Evolutionary conservation across 2,113 vertebrate genomes (phyloP).

Genomic region (Rhodinocichla rosea): DNA sequence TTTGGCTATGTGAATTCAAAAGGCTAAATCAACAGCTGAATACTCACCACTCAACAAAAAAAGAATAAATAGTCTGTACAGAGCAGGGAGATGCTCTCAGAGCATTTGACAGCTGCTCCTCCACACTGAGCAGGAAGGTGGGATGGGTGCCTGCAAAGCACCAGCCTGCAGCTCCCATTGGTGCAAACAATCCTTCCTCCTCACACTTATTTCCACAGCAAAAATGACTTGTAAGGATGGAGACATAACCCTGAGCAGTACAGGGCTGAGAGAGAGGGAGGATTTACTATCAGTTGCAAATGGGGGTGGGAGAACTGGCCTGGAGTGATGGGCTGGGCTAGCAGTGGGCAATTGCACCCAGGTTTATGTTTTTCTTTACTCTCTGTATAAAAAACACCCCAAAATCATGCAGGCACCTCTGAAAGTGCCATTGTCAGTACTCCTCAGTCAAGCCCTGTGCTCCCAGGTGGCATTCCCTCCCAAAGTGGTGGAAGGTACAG

Average conservation of each 20-base stretch:
- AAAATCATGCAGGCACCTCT: background rate
- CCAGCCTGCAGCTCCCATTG: background rate
- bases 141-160: background rate
- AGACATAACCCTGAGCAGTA: background rate
- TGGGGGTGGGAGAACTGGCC: accelerated
- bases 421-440: background rate
- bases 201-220: background rate
- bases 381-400: background rate
- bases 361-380: background rate
- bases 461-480: accelerated
- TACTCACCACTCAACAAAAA: background rate
- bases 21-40: background rate
- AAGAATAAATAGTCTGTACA: background rate
- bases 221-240: background rate
- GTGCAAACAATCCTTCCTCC: background rate
- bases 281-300: background rate
- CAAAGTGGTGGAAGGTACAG: background rate
- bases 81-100: background rate
- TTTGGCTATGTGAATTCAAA: background rate
- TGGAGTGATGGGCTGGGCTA: background rate
- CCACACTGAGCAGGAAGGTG: background rate
- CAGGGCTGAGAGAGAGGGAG: background rate
- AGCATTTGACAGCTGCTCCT: background rate
- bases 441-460: accelerated
- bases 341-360: background rate